A percentile compares a stretch with the other conserved stretches of the same genome.
Conservation (phyloP, 2,797 vertebrate species). For the Enteromius afrohamiltoni region DNA sequence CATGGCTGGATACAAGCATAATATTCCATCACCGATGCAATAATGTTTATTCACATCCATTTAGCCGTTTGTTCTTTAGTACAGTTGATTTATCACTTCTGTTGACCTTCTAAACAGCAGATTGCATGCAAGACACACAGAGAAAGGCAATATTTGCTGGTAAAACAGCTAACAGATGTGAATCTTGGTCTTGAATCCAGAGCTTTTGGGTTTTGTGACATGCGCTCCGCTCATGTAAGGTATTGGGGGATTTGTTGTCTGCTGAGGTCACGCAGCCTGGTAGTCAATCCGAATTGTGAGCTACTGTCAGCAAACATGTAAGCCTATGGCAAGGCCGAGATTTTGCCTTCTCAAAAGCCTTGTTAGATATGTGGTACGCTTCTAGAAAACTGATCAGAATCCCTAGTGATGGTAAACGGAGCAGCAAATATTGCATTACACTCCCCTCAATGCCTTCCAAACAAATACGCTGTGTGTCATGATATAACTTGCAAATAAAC, state of each 20-base stretch:
- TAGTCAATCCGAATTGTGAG: slow-evolving; percentile 28
- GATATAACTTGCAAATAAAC: slow-evolving; percentile 24
- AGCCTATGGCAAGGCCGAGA: slow-evolving; percentile 11
- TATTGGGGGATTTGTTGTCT: slow-evolving; percentile 16
- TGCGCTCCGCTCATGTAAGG: slow-evolving; percentile 12
- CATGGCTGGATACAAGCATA: slow-evolving; percentile 42
- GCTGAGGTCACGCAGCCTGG: slow-evolving; percentile 5
- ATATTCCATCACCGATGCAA: slow-evolving; percentile 49
- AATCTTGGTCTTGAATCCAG: slow-evolving; percentile 12
- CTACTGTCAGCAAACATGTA: slow-evolving; percentile 20
- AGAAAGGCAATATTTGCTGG: slow-evolving; percentile 2
- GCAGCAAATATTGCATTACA: slow-evolving; percentile 29
- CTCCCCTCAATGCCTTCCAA: slow-evolving; percentile 20
- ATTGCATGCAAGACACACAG: slow-evolving; percentile 7
- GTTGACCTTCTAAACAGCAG: slow-evolving; percentile 49
- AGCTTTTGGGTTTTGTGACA: slow-evolving; percentile 24
- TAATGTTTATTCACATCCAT: slow-evolving; percentile 58
- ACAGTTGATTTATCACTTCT: slow-evolving; percentile 48
- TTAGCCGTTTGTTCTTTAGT: slow-evolving; percentile 47
- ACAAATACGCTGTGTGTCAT: slow-evolving; percentile 14
- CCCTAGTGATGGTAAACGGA: background rate
- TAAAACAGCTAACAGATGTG: background rate
- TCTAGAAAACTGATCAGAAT: slow-evolving; percentile 25
- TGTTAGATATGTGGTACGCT: background rate
- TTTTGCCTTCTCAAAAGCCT: slow-evolving; percentile 16